Evolutionary conservation across 2,797 vertebrate species (phyloP), one percentile per base, ranked within the genome.

Genomic region (Mionectes olivaceus): DNA sequence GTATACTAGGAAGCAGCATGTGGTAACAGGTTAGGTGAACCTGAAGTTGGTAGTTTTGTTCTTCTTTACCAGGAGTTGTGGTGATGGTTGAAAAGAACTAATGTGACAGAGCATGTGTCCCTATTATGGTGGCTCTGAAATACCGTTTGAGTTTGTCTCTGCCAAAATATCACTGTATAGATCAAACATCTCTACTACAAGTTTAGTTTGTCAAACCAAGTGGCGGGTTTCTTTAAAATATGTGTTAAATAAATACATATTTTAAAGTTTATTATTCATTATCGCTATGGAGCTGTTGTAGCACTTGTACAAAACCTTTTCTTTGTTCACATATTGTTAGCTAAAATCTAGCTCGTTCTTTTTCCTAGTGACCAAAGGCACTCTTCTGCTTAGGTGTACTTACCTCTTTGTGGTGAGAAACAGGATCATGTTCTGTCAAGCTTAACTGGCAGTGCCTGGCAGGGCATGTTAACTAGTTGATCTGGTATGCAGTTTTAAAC

Each of bases 301-400:
- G 25, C 17, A 37, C 22, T 79, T 52, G 11, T 0, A 2, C 63
- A 49, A 74, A 89, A 69, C 11, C 4, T 71, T 24, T 44, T 37
- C 14, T 44, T 21, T 37, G 3, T 59, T 83, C 21, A 25, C 0
- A 0, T 70, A 7, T 32, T 43, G 13, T 77, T 47, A 37, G 12
- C 30, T 84, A 8, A 6, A 59, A 1, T 50, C 3, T 69, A 53
- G 25, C 11, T 79, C 1, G 0, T 1, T 33, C 3, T 30, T 55
- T 57, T 64, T 87, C 18, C 12, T 19, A 7, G 33, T 71, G 19
- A 55, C 16, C 0, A 0, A 27, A 70, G 47, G 28, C 14, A 47
- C 9, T 70, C 11, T 67, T 10, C 17, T 65, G 1, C 9, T 39
- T 32, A 23, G 23, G 10, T 70, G 10, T 53, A 25, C 23, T 59